phyloP scores from a whole-genome alignment of 2,888 invertebrate genomes.

The Polylopha cassiicola region DNA sequence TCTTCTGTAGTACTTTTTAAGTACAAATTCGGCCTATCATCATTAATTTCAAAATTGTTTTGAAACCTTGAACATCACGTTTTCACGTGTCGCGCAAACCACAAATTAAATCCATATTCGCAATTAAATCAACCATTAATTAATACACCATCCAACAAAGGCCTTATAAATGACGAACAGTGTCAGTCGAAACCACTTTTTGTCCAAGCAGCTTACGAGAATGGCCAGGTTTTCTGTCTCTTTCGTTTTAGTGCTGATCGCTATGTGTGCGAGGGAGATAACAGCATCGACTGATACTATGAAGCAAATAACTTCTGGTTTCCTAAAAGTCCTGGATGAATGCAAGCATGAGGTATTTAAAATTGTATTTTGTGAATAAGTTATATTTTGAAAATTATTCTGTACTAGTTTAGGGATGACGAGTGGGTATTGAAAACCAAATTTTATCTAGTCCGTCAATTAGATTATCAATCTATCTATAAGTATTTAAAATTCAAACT shows the following conservation, averaged over 20 bases:
- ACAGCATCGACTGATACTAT: slow-evolving; percentile 42
- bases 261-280: slow-evolving; percentile 24
- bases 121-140: slow-evolving; percentile 11
- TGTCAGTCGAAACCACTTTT: not conserved
- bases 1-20: not conserved
- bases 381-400: no score
- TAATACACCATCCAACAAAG: slow-evolving; percentile 5
- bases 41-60: not conserved
- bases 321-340: slow-evolving; percentile 48
- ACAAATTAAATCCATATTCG: slow-evolving; percentile 1
- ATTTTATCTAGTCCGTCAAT: no score
- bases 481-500: no score
- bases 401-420: no score
- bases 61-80: slow-evolving; percentile 8
- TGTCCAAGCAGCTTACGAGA: not conserved
- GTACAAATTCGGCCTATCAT: no score
- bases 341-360: slow-evolving; percentile 57
- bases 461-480: no score
- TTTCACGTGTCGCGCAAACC: slow-evolving; percentile 7
- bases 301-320: slow-evolving; percentile 45
- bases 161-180: slow-evolving; percentile 20
- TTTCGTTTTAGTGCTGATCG: slow-evolving; percentile 27
- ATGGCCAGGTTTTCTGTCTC: slow-evolving; percentile 14
- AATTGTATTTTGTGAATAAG: no score
- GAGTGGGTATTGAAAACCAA: no score